Conservation (phyloP, 2,113 vertebrate species). For the Mobula birostris region DNA sequence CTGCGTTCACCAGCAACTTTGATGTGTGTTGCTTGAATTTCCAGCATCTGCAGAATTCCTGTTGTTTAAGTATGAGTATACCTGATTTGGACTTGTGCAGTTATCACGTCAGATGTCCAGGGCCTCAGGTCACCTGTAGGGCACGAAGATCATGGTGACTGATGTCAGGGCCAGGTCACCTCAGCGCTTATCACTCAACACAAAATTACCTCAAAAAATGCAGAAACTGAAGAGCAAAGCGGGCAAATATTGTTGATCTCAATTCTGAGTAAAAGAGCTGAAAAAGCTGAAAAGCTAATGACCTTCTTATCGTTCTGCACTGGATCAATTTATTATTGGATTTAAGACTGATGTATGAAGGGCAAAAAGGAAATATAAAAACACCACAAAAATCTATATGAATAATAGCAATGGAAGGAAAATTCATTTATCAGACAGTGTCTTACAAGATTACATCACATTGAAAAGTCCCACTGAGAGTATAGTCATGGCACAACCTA, state of each 20-base stretch:
- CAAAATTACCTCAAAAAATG: not conserved
- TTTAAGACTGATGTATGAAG: not conserved
- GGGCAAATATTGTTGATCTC: not conserved
- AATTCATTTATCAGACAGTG: not conserved
- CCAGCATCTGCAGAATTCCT: no score
- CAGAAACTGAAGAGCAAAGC: not conserved
- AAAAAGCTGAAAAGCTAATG: not conserved
- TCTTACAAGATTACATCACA: not conserved
- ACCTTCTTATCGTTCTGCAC: not conserved
- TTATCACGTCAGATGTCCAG: not conserved
- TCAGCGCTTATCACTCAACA: not conserved
- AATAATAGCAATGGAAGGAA: not conserved
- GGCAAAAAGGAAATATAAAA: not conserved
- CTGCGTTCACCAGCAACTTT: no score
- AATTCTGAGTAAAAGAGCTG: not conserved
- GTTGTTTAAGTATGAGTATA: not conserved
- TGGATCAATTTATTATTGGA: conserved; percentile 14
- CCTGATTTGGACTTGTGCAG: not conserved
- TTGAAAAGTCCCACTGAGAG: not conserved
- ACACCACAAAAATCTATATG: not conserved
- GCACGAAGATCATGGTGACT: not conserved
- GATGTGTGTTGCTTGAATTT: no score
- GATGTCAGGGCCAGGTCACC: not conserved
- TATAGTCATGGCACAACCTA: not conserved
- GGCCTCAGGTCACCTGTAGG: not conserved